These are phyloP conservation scores for Drosophila robusta DNA, from an alignment of 2,888 invertebrate genomes.

Conservation along the genomic window DNA sequence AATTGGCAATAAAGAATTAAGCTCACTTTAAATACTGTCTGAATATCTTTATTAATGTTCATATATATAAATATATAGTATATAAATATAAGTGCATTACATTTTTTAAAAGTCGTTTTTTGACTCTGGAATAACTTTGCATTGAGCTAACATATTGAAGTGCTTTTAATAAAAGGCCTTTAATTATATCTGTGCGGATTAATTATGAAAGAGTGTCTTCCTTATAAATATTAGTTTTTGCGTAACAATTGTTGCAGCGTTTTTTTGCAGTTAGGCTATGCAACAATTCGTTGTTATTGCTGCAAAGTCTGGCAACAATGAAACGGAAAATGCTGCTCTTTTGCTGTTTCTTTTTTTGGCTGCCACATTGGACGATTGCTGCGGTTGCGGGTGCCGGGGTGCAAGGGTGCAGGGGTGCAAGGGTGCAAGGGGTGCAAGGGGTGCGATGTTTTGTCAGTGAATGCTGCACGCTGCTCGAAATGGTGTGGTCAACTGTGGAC, in stretches of 20 bases:
- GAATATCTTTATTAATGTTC: too few species aligned
- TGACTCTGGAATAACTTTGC: too few species aligned
- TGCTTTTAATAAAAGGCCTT: too few species aligned
- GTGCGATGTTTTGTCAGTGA: constrained; percentile 72
- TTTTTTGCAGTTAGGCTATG: constrained; percentile 26
- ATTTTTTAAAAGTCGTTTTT: too few species aligned
- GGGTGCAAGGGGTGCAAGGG: constrained; percentile 18
- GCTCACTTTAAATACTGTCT: too few species aligned
- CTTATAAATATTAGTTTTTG: too few species aligned
- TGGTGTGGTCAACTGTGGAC: constrained; percentile 71
- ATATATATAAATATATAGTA: too few species aligned
- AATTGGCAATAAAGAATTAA: too few species aligned
- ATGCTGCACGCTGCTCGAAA: constrained; percentile 62
- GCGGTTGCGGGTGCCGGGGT: constrained; percentile 58
- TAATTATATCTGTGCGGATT: too few species aligned
- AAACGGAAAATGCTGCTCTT: constrained; percentile 77
- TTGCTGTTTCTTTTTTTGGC: constrained; percentile 38
- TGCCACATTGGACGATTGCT: constrained; percentile 58
- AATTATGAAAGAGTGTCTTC: too few species aligned
- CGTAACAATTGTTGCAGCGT: not conserved
- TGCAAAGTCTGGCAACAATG: constrained; percentile 62
- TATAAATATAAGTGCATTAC: too few species aligned
- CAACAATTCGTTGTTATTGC: constrained; percentile 30
- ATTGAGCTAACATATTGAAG: too few species aligned
- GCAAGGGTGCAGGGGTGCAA: constrained; percentile 18